Conservation (phyloP, 2,113 vertebrate genomes). For the Peromyscus maniculatus region DNA sequence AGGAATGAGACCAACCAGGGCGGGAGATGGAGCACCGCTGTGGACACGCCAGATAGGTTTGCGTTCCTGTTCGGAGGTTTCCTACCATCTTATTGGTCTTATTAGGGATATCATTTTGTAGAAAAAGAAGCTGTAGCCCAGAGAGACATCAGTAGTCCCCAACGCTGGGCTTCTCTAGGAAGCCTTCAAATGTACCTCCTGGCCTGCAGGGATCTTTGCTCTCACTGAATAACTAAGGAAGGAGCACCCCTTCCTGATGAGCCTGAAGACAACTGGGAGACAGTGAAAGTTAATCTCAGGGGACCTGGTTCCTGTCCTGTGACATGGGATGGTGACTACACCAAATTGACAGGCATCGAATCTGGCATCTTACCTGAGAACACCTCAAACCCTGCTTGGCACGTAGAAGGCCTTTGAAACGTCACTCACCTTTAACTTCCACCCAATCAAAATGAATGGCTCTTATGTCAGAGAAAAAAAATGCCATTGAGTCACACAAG, state of each 20-base stretch:
- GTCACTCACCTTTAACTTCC: neutral
- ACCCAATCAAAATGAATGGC: neutral
- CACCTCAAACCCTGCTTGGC: neutral
- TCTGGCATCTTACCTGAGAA: neutral
- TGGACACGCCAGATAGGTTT: neutral
- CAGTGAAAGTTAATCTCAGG: neutral
- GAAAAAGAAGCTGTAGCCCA: neutral
- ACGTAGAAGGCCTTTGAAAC: neutral
- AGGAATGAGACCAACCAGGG: neutral
- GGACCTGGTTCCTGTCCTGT: neutral
- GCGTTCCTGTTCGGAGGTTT: neutral
- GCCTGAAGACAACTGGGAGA: neutral
- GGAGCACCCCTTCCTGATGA: neutral
- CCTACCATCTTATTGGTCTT: neutral
- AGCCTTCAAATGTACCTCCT: neutral
- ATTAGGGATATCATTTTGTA: neutral
- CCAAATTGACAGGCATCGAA: neutral
- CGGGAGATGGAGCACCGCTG: neutral
- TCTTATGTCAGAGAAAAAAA: neutral
- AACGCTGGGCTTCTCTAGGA: neutral
- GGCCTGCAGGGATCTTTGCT: neutral
- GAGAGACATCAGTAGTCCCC: neutral
- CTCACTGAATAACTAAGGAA: neutral
- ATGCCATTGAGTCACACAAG: neutral
- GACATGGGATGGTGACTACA: neutral